Evolutionary conservation across 1,140 invertebrate species (phyloP).

Genomic region (Saccostrea cuccullata): DNA sequence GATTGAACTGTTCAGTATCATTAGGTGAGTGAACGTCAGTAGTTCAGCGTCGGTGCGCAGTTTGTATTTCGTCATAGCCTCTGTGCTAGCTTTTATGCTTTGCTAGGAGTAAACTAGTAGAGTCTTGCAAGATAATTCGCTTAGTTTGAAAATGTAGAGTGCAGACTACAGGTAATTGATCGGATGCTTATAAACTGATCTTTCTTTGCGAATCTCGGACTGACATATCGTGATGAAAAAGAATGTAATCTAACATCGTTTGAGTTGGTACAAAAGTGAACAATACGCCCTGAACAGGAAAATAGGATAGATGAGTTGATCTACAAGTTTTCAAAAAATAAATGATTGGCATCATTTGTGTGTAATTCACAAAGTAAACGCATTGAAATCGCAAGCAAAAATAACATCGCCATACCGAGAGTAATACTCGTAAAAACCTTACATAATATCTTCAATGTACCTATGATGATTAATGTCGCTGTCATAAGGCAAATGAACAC

Average conservation of each 20-base stretch:
- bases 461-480: background rate
- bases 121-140: too few species aligned
- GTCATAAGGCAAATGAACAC: background rate
- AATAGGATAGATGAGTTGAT: background rate
- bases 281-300: background rate
- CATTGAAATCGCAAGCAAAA: background rate
- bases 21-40: background rate
- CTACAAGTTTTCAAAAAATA: background rate
- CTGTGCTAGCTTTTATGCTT: too few species aligned
- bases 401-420: background rate
- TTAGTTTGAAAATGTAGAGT: too few species aligned
- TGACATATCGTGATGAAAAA: too few species aligned
- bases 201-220: too few species aligned
- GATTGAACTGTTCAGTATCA: too few species aligned
- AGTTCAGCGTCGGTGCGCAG: too few species aligned
- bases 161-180: too few species aligned
- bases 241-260: too few species aligned
- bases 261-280: background rate
- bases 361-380: background rate
- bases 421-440: background rate
- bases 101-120: too few species aligned
- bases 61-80: too few species aligned
- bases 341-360: background rate
- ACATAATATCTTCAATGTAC: background rate
- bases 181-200: too few species aligned